These are phyloP conservation scores for Gobionotothen gibberifrons DNA, from an alignment of 2,797 vertebrate genomes.

Conservation along the genomic window DNA sequence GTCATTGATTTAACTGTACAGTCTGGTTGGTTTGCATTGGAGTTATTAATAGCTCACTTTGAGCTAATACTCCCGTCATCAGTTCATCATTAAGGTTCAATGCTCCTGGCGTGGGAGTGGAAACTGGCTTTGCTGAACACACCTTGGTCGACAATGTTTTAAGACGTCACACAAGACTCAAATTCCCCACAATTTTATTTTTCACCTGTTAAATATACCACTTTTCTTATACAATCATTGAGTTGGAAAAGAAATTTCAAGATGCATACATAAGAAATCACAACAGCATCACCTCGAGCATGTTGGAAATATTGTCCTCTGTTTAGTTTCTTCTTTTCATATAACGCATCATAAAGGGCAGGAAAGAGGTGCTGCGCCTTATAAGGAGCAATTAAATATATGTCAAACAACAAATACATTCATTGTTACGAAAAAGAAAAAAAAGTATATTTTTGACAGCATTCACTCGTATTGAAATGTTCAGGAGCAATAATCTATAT, in stretches of 20 bases:
- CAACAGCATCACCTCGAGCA: conserved; percentile 59
- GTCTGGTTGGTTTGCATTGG: neutral
- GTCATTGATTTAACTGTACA: too few species aligned
- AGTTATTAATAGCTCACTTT: conserved; percentile 28
- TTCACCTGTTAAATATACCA: conserved; percentile 79
- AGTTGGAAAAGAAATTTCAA: conserved; percentile 79
- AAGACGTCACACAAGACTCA: neutral
- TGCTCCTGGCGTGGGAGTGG: neutral
- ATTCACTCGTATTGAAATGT: conserved; percentile 76
- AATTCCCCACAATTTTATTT: conserved; percentile 74
- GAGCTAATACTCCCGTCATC: neutral
- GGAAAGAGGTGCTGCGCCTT: conserved; percentile 7
- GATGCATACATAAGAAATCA: conserved; percentile 79
- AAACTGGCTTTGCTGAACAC: neutral
- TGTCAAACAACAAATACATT: conserved; percentile 83
- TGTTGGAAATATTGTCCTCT: conserved; percentile 46
- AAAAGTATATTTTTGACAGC: conserved; percentile 55
- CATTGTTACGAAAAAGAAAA: conserved; percentile 70
- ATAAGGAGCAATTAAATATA: conserved; percentile 71
- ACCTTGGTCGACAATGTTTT: neutral
- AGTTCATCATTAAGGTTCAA: conserved; percentile 13
- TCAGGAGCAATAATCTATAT: conserved; percentile 61
- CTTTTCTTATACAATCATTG: conserved; percentile 78
- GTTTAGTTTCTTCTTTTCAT: conserved; percentile 30
- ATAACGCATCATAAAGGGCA: conserved; percentile 30